Evolutionary conservation across 2,888 invertebrate genomes (phyloP).

Genomic region (Mythimna impura): DNA sequence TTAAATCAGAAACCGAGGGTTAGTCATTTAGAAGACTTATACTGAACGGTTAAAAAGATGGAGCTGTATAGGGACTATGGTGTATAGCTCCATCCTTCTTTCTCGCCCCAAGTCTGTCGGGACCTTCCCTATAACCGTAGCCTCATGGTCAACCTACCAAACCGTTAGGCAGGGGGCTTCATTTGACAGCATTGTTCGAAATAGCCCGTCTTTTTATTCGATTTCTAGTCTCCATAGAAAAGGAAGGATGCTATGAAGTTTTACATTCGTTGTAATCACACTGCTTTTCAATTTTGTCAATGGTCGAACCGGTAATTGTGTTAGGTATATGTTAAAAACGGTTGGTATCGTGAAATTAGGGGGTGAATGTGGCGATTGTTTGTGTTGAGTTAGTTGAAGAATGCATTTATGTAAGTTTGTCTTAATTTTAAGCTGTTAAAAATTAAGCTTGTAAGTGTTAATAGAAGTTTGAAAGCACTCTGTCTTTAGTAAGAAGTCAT

Average conservation of each 20-base stretch:
- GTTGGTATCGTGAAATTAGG: conserved; percentile 7
- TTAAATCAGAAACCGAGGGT: too few relatives aligned
- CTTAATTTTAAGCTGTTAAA: too few relatives aligned
- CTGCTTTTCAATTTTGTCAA: conserved; percentile 29
- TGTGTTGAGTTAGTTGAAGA: not conserved
- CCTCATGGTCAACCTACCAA: conserved; percentile 9
- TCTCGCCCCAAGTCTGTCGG: too few relatives aligned
- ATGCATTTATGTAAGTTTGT: too few relatives aligned
- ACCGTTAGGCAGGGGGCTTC: conserved; percentile 56
- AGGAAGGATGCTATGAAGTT: conserved; percentile 31
- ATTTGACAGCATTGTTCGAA: conserved; percentile 70
- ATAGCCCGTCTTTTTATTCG: conserved; percentile 63
- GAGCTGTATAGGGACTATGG: too few relatives aligned
- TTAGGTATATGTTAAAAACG: conserved; percentile 1
- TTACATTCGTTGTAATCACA: conserved; percentile 40
- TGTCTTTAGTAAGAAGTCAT: too few relatives aligned
- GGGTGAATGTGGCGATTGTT: not conserved
- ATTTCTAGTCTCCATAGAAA: conserved; percentile 48
- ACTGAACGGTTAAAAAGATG: too few relatives aligned
- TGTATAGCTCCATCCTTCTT: too few relatives aligned
- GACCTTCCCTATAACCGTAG: not conserved
- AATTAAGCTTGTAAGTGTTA: too few relatives aligned
- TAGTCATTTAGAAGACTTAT: too few relatives aligned
- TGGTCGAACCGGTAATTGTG: conserved; percentile 12
- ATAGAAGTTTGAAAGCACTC: too few relatives aligned